Evolutionary conservation across 2,113 vertebrate genomes (phyloP).

Genomic region (Trichechus manatus): DNA sequence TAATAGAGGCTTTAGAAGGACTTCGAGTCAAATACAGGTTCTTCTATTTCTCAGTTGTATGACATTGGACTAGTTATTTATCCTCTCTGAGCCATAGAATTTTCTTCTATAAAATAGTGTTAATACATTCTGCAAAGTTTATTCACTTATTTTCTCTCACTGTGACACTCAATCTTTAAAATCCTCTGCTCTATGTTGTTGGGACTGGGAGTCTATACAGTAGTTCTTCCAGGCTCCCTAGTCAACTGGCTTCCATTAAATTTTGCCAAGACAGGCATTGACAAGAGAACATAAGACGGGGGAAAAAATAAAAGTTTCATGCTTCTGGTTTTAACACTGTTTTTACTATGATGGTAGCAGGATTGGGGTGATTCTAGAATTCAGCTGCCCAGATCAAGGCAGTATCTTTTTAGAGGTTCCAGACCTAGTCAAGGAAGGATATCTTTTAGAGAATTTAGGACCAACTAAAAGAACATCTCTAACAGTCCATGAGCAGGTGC

Average conservation of each 20-base stretch:
- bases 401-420: neutral
- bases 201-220: neutral
- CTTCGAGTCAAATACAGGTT: neutral
- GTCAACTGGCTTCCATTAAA: neutral
- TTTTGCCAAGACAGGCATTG: neutral
- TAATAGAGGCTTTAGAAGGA: neutral
- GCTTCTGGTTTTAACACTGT: neutral
- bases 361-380: neutral
- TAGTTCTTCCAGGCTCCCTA: neutral
- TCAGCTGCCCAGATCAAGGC: neutral
- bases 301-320: neutral
- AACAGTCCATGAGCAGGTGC: neutral
- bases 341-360: neutral
- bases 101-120: neutral
- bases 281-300: neutral
- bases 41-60: neutral
- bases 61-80: neutral
- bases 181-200: neutral
- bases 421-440: neutral
- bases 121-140: neutral
- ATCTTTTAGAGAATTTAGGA: neutral
- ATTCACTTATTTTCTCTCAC: neutral
- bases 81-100: neutral
- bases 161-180: neutral
- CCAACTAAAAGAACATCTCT: neutral